Evolutionary conservation across 2,113 vertebrate genomes (phyloP).

Genomic region (Micronycteris hirsuta): DNA sequence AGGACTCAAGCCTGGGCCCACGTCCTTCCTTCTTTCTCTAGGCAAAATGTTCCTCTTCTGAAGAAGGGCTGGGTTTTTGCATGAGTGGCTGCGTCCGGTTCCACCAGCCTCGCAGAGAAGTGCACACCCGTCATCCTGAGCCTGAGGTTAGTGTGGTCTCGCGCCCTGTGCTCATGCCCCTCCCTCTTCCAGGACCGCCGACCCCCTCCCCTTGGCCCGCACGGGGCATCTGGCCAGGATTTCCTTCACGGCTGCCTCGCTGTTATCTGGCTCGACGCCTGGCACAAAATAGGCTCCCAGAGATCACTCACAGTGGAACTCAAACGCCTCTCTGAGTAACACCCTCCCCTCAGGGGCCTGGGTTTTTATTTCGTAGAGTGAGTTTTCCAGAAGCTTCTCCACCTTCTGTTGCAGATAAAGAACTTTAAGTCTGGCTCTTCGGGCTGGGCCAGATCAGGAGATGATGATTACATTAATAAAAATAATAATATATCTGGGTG

Average conservation of each 20-base stretch:
- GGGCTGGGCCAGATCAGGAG: not conserved
- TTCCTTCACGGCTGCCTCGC: not conserved
- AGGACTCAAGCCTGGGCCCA: not conserved
- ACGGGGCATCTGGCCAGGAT: not conserved
- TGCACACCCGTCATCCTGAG: not conserved
- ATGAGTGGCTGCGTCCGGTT: not conserved
- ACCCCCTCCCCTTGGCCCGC: not conserved
- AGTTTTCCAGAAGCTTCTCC: conserved; percentile 20
- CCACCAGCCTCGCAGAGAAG: not conserved
- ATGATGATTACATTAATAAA: not conserved
- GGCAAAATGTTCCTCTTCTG: not conserved
- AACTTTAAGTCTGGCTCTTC: not conserved
- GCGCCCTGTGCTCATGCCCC: accelerated
- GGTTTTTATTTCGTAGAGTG: not conserved
- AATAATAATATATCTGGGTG: not conserved
- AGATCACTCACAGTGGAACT: not conserved
- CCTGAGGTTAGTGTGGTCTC: not conserved
- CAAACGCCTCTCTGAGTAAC: not conserved
- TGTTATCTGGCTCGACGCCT: not conserved
- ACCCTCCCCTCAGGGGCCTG: not conserved
- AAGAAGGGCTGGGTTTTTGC: not conserved
- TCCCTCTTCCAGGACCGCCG: not conserved
- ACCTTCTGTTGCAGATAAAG: not conserved
- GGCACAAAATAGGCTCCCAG: not conserved
- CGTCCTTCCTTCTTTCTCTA: not conserved